phyloP scores from a whole-genome alignment of 2,113 vertebrate genomes.

The Malurus alboscapulatus region DNA sequence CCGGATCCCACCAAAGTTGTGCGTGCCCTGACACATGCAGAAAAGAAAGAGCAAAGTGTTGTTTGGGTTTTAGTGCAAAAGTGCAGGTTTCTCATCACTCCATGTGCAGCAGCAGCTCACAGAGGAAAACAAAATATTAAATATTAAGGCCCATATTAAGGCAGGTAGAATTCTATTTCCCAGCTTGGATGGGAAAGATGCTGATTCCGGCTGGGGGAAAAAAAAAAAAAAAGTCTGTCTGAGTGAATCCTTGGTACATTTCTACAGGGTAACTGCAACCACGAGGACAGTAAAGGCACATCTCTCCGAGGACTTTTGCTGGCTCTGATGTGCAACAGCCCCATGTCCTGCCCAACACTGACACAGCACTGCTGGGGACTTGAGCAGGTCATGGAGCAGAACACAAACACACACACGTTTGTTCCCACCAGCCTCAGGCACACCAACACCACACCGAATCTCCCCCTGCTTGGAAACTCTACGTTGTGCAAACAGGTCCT shows the following conservation, averaged over 20 bases:
- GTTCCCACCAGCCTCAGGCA: not conserved
- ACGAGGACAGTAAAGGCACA: not conserved
- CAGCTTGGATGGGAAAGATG: constrained; percentile 34
- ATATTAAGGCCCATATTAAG: constrained; percentile 2
- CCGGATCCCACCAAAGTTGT: constrained; percentile 94
- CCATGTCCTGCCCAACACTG: not conserved
- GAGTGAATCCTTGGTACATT: not conserved
- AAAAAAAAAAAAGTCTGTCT: constrained; percentile 10
- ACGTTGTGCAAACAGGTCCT: not conserved
- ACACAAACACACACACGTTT: not conserved
- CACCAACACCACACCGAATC: not conserved
- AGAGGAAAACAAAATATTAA: constrained; percentile 2
- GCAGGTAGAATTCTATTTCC: constrained; percentile 1
- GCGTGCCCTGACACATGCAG: constrained; percentile 84
- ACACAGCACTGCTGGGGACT: not conserved
- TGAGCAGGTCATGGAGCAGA: not conserved
- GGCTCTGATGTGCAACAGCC: not conserved
- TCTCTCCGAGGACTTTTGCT: not conserved
- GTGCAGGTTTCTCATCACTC: not conserved
- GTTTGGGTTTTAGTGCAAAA: constrained; percentile 48
- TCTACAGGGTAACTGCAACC: not conserved
- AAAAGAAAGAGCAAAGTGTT: constrained; percentile 73
- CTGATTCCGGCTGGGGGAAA: not conserved
- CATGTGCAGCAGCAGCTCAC: constrained; percentile 38
- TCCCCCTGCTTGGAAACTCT: not conserved